These are phyloP conservation scores for Gymnocheta viridis DNA, from an alignment of 2,888 invertebrate species.

Conservation along the genomic window DNA sequence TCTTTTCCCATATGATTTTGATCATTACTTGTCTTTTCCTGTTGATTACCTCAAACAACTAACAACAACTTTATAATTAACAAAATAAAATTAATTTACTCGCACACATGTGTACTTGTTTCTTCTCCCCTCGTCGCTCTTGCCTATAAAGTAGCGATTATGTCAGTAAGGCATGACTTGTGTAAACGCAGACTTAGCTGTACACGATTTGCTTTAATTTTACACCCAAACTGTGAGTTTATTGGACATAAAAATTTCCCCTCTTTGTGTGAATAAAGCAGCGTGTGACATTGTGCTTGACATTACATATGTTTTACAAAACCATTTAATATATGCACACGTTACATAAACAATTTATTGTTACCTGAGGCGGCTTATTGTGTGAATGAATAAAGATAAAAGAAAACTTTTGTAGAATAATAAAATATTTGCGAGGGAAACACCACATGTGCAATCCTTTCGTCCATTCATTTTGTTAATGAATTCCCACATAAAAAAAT, in stretches of 20 bases:
- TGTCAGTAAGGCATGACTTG: no score
- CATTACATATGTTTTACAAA: slow-evolving; percentile 35
- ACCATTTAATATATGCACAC: slow-evolving; percentile 13
- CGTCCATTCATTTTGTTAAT: slow-evolving; percentile 30
- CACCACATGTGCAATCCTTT: slow-evolving; percentile 54
- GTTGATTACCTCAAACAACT: no score
- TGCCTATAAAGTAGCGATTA: no score
- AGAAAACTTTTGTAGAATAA: slow-evolving; percentile 24
- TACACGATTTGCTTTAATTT: background rate
- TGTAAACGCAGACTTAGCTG: no score
- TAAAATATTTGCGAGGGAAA: slow-evolving; percentile 53
- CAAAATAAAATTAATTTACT: no score
- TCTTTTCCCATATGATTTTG: no score
- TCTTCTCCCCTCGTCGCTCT: no score
- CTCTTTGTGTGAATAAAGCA: background rate
- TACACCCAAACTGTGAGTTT: background rate
- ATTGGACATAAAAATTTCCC: background rate
- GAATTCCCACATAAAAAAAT: background rate
- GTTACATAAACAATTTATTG: slow-evolving; percentile 54
- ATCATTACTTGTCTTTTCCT: no score
- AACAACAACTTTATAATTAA: no score
- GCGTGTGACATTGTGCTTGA: slow-evolving; percentile 19
- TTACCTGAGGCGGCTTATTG: slow-evolving; percentile 62
- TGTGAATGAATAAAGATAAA: slow-evolving; percentile 16
- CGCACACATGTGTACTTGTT: no score